Base-by-base conservation (phyloP, 2,888 invertebrate species). In the Eristalinus aeneus region DNA sequence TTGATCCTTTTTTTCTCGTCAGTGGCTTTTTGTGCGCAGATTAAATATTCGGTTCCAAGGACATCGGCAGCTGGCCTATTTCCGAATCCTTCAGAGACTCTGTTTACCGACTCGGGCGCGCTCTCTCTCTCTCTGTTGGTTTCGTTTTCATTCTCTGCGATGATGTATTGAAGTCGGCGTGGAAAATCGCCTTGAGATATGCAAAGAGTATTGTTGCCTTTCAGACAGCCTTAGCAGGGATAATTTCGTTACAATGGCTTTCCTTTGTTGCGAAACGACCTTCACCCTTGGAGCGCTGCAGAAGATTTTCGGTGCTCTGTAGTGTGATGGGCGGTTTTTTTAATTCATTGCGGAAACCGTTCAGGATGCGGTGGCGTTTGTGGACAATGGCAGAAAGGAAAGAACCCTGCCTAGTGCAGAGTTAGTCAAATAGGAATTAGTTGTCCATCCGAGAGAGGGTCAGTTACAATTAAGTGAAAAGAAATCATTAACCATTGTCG, bases 41-140 rank as follows among this genome's bases (percentile, higher is more conserved):
- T 69, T 69, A 64, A 77, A 69, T 63, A 69, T 64, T 56, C 60
- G n/a, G 1, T 20, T n/a, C 34, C 63, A 77, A 77, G 63, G 77
- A 64, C 36, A 69, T 53, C 23, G 46, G 32, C 31, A 2, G 46
- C 6, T 68, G 67, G 54, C 77, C 69, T 69, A 69, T 69, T 77
- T 77, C 11, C 22, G 34, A 34, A 67, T 46, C 58, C 46, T 27
- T 31, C 22, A 32, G 9, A 63, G 32, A 46, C 16, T 46, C 16
- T 16, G n/a, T 27, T 27, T 31, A n/a, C 22, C 23, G 12, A n/a
- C n/a, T n/a, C n/a, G n/a, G n/a, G n/a, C n/a, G n/a, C n/a, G n/a
- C n/a, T n/a, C n/a, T n/a, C n/a, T 31, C 16, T 20, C 22, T 39
- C 1, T 23, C 16, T 46, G 46, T 6, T 16, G 16, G 27, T 54